Evolutionary conservation across 2,797 vertebrate genomes (phyloP).

Genomic region (Epinephelus awoara): DNA sequence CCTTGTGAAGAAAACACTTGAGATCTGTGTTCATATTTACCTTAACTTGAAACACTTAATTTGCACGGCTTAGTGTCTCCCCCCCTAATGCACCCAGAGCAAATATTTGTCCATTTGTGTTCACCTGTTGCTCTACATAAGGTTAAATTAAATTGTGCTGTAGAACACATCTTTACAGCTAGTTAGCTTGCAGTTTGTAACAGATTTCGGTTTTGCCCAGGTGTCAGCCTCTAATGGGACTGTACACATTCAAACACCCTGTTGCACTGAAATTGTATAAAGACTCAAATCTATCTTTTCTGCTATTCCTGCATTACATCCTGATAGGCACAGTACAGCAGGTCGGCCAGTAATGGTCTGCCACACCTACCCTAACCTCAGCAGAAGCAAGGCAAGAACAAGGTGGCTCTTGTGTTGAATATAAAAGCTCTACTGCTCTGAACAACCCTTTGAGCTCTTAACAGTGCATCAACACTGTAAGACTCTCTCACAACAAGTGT

Average conservation of each 20-base stretch:
- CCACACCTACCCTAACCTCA: neutral
- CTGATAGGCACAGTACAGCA: conserved; percentile 29
- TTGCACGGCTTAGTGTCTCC: neutral
- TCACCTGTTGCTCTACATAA: conserved; percentile 19
- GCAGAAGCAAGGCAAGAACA: conserved; percentile 20
- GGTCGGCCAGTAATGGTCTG: conserved; percentile 35
- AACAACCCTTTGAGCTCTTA: conserved; percentile 41
- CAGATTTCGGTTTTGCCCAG: neutral
- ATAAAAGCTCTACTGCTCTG: conserved; percentile 11
- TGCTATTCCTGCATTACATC: conserved; percentile 21
- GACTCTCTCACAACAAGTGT: conserved; percentile 12
- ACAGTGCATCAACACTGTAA: conserved; percentile 27
- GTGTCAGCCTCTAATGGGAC: conserved; percentile 3
- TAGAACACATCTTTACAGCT: conserved; percentile 2
- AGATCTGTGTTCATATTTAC: neutral
- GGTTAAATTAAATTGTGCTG: conserved; percentile 14
- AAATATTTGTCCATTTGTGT: neutral
- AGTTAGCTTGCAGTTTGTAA: conserved; percentile 1
- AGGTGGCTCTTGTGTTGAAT: conserved; percentile 18
- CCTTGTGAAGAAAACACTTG: neutral
- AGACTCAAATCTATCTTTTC: neutral
- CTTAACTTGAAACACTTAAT: neutral
- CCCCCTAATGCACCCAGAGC: neutral
- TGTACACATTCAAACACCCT: conserved; percentile 15
- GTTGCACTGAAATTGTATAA: neutral